phyloP scores from a whole-genome alignment of 2,888 invertebrate species.

The Coenonympha glycerion region DNA sequence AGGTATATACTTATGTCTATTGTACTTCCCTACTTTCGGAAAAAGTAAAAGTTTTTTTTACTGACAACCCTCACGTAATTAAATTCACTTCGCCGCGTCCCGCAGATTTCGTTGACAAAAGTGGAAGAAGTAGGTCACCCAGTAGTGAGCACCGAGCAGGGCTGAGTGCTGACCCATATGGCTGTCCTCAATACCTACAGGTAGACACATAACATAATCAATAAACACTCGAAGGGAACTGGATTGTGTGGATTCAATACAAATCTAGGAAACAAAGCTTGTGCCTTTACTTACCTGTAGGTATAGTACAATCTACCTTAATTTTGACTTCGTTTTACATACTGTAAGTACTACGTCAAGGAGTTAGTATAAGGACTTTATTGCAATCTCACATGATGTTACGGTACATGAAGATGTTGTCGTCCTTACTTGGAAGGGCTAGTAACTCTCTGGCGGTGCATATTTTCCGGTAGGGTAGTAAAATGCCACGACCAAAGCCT shows the following conservation, averaged over 20 bases:
- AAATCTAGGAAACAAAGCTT: background rate
- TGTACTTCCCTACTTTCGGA: too few relatives aligned
- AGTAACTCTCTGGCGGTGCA: too few relatives aligned
- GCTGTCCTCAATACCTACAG: constrained; percentile 15
- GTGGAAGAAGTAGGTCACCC: constrained; percentile 12
- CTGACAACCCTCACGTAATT: background rate
- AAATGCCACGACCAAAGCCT: too few relatives aligned
- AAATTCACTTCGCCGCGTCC: background rate
- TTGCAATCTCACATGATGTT: too few relatives aligned
- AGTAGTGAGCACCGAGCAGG: too few relatives aligned
- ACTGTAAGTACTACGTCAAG: too few relatives aligned
- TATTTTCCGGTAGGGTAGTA: too few relatives aligned
- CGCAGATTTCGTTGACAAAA: background rate
- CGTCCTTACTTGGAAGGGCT: too few relatives aligned
- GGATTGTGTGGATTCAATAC: background rate
- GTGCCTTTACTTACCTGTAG: background rate
- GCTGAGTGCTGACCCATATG: constrained; percentile 15
- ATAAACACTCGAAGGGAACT: constrained; percentile 6
- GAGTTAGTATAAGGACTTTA: too few relatives aligned
- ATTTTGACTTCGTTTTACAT: too few relatives aligned
- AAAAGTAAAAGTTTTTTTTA: background rate
- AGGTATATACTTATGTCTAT: too few relatives aligned
- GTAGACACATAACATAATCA: constrained; percentile 10
- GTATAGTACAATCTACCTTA: background rate
- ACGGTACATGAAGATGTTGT: too few relatives aligned